Conservation (phyloP, 2,113 vertebrate genomes). For the Cercopithecus mona region DNA sequence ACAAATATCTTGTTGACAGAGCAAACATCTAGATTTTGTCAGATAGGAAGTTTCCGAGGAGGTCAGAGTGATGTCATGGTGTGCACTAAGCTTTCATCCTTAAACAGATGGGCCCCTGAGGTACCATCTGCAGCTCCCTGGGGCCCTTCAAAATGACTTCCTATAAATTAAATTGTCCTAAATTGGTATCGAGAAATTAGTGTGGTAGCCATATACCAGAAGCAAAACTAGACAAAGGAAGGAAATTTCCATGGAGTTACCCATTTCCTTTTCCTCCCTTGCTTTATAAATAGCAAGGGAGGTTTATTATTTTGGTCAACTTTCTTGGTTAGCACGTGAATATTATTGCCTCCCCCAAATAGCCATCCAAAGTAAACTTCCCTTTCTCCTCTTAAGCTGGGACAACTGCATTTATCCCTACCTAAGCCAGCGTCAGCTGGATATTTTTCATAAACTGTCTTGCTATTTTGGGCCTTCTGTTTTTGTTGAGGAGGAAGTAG, state of each 20-base stretch:
- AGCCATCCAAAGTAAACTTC: conserved; percentile 44
- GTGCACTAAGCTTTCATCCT: conserved; percentile 55
- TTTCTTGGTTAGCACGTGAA: conserved; percentile 1
- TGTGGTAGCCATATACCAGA: conserved; percentile 16
- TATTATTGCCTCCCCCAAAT: not conserved
- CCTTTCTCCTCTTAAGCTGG: not conserved
- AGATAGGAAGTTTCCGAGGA: conserved; percentile 67
- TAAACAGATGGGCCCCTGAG: conserved; percentile 56
- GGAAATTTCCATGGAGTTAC: conserved; percentile 59
- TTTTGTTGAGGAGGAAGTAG: conserved; percentile 60
- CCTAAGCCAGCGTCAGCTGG: conserved; percentile 46
- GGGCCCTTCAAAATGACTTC: conserved; percentile 52
- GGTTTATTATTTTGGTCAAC: conserved; percentile 7
- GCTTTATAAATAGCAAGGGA: not conserved
- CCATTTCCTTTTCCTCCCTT: not conserved
- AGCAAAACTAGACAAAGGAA: conserved; percentile 55
- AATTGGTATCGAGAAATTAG: conserved; percentile 32
- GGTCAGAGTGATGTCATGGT: conserved; percentile 72
- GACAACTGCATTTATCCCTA: conserved; percentile 35
- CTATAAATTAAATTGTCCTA: conserved; percentile 58
- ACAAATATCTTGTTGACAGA: conserved; percentile 76
- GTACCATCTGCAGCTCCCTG: conserved; percentile 56
- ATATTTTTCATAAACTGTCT: conserved; percentile 46
- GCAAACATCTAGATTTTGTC: conserved; percentile 69
- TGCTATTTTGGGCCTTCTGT: conserved; percentile 65